These are phyloP conservation scores for Argynnis bischoffii DNA, from an alignment of 2,888 invertebrate species.

Conservation along the genomic window DNA sequence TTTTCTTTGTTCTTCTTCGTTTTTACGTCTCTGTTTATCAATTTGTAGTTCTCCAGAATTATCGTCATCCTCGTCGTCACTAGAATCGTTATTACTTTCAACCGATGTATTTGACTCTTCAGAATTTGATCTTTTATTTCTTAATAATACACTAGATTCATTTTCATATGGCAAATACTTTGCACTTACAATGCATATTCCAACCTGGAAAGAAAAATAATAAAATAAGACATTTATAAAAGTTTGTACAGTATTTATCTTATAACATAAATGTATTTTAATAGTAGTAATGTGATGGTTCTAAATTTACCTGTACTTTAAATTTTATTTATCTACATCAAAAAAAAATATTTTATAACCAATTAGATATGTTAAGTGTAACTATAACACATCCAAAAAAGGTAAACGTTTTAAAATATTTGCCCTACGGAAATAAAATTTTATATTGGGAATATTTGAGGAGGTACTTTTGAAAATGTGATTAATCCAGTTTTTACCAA, in stretches of 20 bases:
- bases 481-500: too few relatives aligned
- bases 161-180: constrained; percentile 71
- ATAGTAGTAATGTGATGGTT: too few relatives aligned
- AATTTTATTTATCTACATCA: too few relatives aligned
- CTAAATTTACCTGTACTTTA: too few relatives aligned
- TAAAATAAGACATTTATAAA: constrained; percentile 6
- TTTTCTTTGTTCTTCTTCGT: constrained; percentile 51
- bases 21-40: constrained; percentile 45
- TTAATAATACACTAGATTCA: constrained; percentile 51
- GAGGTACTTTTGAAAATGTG: too few relatives aligned
- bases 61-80: constrained; percentile 44
- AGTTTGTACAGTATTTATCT: neutral
- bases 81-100: constrained; percentile 51
- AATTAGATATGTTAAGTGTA: too few relatives aligned
- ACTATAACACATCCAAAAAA: neutral
- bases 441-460: too few relatives aligned
- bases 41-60: constrained; percentile 46
- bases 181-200: constrained; percentile 66
- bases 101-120: constrained; percentile 56
- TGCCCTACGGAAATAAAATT: too few relatives aligned
- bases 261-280: too few relatives aligned
- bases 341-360: too few relatives aligned
- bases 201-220: constrained; percentile 58
- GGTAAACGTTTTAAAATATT: too few relatives aligned
- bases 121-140: constrained; percentile 53